phyloP scores from a whole-genome alignment of 2,888 invertebrate species.

The Corythucha ciliata region DNA sequence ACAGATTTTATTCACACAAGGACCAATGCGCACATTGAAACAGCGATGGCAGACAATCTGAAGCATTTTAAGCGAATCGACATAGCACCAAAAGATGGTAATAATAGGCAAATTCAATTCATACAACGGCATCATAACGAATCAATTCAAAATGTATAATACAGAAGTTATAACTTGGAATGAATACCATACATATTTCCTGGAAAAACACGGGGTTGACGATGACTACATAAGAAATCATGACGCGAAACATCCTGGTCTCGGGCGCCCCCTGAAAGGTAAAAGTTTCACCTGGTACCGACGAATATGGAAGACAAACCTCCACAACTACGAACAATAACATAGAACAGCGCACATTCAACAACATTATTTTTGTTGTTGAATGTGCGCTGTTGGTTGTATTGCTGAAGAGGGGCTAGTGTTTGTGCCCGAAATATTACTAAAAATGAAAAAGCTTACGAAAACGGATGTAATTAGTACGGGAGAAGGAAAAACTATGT shows the following conservation, averaged over 20 bases:
- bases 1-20: conserved; percentile 56
- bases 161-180: conserved; percentile 63
- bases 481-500: too few relatives aligned
- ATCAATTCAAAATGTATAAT: conserved; percentile 5
- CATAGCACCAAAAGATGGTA: conserved; percentile 54
- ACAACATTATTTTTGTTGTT: too few relatives aligned
- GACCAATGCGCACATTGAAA: conserved; percentile 58
- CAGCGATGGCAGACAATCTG: conserved; percentile 57
- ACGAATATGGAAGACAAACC: too few relatives aligned
- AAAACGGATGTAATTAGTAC: too few relatives aligned
- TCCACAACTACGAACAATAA: too few relatives aligned
- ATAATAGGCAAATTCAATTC: conserved; percentile 15
- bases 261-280: conserved; percentile 53
- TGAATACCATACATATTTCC: conserved; percentile 66
- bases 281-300: too few relatives aligned
- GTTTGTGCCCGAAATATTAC: too few relatives aligned
- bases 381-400: too few relatives aligned
- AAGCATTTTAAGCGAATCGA: conserved; percentile 57
- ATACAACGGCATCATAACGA: not conserved
- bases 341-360: too few relatives aligned
- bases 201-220: conserved; percentile 58
- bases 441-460: too few relatives aligned
- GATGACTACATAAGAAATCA: conserved; percentile 55
- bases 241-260: conserved; percentile 53
- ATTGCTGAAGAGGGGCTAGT: too few relatives aligned